Conservation (phyloP, 2,113 vertebrate species). For the Pygoscelis antarcticus region DNA sequence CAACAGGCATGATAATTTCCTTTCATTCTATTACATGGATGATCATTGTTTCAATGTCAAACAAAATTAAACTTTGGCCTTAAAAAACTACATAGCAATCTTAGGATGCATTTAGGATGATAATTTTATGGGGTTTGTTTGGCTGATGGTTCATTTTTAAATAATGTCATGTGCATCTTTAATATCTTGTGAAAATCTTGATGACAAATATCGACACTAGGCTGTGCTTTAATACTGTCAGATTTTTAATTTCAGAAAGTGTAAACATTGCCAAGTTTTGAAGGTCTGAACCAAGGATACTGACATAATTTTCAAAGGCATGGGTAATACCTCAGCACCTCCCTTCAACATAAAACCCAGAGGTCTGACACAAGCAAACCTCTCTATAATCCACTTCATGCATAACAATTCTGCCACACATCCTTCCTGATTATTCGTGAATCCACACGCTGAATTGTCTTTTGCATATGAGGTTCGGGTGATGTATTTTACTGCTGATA, state of each 20-base stretch:
- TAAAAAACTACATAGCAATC: conserved; percentile 38
- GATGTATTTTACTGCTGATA: conserved; percentile 72
- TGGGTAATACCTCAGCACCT: conserved; percentile 55
- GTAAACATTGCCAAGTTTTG: conserved; percentile 76
- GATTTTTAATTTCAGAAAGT: conserved; percentile 79
- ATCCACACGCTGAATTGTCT: background rate
- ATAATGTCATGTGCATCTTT: conserved; percentile 53
- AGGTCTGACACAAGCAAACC: conserved; percentile 52
- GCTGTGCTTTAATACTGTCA: conserved; percentile 69
- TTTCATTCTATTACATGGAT: conserved; percentile 47
- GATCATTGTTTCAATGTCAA: conserved; percentile 64
- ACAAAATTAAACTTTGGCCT: conserved; percentile 49
- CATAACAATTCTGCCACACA: conserved; percentile 40
- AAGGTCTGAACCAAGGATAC: conserved; percentile 82
- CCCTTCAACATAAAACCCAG: conserved; percentile 70
- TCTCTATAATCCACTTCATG: conserved; percentile 39
- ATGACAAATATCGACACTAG: conserved; percentile 61
- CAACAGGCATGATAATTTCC: conserved; percentile 45
- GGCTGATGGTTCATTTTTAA: conserved; percentile 35
- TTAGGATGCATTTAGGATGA: conserved; percentile 37
- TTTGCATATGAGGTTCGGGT: conserved; percentile 62
- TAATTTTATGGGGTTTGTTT: conserved; percentile 57
- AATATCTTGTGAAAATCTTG: conserved; percentile 54
- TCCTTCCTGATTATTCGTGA: conserved; percentile 24
- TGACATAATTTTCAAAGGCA: conserved; percentile 79